A percentile compares a stretch with the other conserved stretches of the same genome.
Conservation (phyloP, 2,888 invertebrate genomes). For the Muscina levida region DNA sequence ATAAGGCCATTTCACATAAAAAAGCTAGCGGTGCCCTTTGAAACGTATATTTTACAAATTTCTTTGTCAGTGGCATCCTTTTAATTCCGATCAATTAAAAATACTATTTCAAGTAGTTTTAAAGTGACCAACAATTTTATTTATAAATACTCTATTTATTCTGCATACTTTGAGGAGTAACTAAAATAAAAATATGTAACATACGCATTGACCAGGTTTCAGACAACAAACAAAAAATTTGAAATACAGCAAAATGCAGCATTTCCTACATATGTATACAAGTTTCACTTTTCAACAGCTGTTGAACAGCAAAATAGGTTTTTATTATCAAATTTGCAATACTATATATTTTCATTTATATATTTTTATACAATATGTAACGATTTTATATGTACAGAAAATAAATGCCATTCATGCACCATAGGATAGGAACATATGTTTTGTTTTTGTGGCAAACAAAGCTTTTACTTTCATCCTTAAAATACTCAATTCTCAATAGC, state of each 20-base stretch:
- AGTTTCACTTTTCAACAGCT: conserved; percentile 38
- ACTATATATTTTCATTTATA: conserved; percentile 4
- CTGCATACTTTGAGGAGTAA: conserved; percentile 30
- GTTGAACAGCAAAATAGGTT: conserved; percentile 14
- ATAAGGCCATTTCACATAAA: no score
- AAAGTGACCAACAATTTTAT: no score
- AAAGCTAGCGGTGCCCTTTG: no score
- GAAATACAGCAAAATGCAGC: not conserved
- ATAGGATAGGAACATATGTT: conserved; percentile 69
- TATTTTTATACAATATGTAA: conserved; percentile 17
- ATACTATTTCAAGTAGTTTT: no score
- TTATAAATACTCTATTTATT: no score
- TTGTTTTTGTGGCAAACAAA: conserved; percentile 71
- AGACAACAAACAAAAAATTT: not conserved
- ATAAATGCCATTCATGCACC: not conserved
- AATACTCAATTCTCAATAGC: no score
- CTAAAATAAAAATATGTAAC: not conserved
- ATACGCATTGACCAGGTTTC: conserved; percentile 31
- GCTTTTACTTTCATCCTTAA: conserved; percentile 58
- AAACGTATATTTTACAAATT: no score
- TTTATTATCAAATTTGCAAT: conserved; percentile 10
- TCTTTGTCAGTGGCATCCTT: no score
- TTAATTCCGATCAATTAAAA: no score
- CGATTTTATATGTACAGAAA: not conserved
- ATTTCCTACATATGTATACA: not conserved